phyloP scores from a whole-genome alignment of 2,797 vertebrate genomes.

The Labroides dimidiatus region DNA sequence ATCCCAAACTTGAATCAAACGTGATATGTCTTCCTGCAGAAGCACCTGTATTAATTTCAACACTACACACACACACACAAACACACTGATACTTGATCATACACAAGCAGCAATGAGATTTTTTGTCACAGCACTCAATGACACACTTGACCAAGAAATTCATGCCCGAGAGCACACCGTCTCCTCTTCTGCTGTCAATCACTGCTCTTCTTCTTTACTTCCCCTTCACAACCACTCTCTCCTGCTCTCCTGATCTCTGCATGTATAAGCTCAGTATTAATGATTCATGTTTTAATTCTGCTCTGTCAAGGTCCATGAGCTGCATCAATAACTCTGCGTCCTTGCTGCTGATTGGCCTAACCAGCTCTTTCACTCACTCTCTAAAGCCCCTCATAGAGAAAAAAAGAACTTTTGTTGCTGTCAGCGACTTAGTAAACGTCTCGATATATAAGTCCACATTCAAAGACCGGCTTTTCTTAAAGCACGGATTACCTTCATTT shows the following conservation, averaged over 20 bases:
- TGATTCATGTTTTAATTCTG: constrained; percentile 73
- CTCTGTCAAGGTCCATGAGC: constrained; percentile 53
- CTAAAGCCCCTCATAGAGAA: not conserved
- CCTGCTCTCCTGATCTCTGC: constrained; percentile 26
- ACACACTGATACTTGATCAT: constrained; percentile 18
- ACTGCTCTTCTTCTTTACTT: constrained; percentile 5
- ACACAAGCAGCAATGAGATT: constrained; percentile 7
- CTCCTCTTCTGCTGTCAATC: constrained; percentile 18
- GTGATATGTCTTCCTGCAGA: constrained; percentile 19
- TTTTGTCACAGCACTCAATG: constrained; percentile 18
- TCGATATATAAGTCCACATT: constrained; percentile 19
- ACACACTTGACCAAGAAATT: constrained; percentile 22
- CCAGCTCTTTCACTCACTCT: constrained; percentile 24
- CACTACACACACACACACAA: constrained; percentile 13
- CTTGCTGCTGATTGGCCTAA: constrained; percentile 46
- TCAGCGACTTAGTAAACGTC: constrained; percentile 18
- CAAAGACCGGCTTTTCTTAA: constrained; percentile 20
- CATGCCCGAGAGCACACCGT: not conserved
- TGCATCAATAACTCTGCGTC: constrained; percentile 63
- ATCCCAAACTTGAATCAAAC: not conserved
- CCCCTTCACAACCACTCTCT: constrained; percentile 26
- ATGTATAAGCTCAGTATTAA: constrained; percentile 58
- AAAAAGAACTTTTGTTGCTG: constrained; percentile 19
- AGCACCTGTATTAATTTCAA: constrained; percentile 19
- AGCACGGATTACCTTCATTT: constrained; percentile 10